phyloP scores from a whole-genome alignment of 2,113 vertebrate species.

The Muntiacus muntjak region DNA sequence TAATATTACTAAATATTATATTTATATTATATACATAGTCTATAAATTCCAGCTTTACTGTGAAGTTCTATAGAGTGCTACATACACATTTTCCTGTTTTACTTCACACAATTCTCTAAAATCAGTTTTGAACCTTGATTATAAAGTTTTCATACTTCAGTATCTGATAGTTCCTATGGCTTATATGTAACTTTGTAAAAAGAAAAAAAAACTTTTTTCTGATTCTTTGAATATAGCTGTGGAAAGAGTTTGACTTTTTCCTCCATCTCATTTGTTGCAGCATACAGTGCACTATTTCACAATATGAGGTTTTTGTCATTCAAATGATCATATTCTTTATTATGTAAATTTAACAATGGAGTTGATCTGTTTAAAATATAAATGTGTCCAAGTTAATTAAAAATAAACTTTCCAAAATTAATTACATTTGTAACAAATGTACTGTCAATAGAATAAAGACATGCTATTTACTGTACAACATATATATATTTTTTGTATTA shows the following conservation, averaged over 20 bases:
- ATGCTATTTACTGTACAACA: conserved; percentile 83
- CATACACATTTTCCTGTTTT: conserved; percentile 57
- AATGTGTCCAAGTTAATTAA: conserved; percentile 84
- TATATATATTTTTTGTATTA: not conserved
- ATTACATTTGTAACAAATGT: conserved; percentile 99
- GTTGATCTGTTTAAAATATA: conserved; percentile 88
- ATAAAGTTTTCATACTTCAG: conserved; percentile 63
- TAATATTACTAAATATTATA: not conserved
- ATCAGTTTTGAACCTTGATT: conserved; percentile 57
- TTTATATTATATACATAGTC: conserved; percentile 35
- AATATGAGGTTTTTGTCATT: conserved; percentile 79
- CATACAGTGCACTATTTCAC: conserved; percentile 81
- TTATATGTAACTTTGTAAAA: conserved; percentile 73
- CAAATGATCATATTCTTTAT: conserved; percentile 83
- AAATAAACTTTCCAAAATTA: conserved; percentile 92
- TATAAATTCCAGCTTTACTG: conserved; percentile 76
- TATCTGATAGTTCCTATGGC: conserved; percentile 59
- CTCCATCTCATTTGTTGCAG: conserved; percentile 78
- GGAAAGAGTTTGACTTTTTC: conserved; percentile 73
- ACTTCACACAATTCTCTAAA: conserved; percentile 64
- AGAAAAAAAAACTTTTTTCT: conserved; percentile 45
- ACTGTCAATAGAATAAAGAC: conserved; percentile 98
- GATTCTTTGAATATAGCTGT: conserved; percentile 72
- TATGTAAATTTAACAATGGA: conserved; percentile 84
- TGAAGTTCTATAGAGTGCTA: conserved; percentile 74